Evolutionary conservation across 2,797 vertebrate species (phyloP).

Genomic region (Fistularia tabacaria): DNA sequence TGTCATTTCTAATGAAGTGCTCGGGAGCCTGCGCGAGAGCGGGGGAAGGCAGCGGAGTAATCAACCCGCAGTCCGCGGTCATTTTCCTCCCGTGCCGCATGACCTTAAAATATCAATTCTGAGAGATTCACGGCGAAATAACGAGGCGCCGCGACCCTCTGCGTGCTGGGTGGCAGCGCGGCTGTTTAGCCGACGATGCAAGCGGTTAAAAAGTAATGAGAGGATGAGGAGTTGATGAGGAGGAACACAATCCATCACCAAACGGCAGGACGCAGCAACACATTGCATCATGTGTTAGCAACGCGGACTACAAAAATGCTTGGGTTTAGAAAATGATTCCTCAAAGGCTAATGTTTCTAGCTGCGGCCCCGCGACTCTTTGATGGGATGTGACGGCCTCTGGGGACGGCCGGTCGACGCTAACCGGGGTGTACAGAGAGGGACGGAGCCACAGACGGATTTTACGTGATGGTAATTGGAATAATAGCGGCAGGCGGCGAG

Average conservation of each 20-base stretch:
- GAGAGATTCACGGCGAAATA: constrained; percentile 49
- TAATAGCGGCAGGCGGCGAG: constrained; percentile 24
- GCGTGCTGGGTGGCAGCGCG: constrained; percentile 20
- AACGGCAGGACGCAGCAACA: no score
- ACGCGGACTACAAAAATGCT: constrained; percentile 45
- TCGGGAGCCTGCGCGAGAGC: constrained; percentile 13
- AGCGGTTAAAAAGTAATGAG: constrained; percentile 24
- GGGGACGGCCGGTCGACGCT: no score
- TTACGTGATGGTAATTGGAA: constrained; percentile 42
- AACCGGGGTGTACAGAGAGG: constrained; percentile 24
- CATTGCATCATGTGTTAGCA: constrained; percentile 40
- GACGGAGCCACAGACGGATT: constrained; percentile 23
- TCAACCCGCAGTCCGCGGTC: constrained; percentile 25
- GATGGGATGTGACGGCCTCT: constrained; percentile 21
- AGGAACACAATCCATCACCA: constrained; percentile 17
- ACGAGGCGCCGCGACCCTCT: constrained; percentile 50
- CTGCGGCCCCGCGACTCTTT: constrained; percentile 18
- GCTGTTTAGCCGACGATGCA: constrained; percentile 48
- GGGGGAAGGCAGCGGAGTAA: constrained; percentile 38
- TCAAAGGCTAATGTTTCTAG: constrained; percentile 21
- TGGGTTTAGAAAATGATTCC: constrained; percentile 34
- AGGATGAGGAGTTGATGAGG: neutral
- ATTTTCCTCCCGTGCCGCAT: constrained; percentile 42
- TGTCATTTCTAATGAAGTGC: constrained; percentile 40
- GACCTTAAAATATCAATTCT: constrained; percentile 58